Base-by-base conservation (phyloP, 2,113 vertebrate genomes). In the Apus apus region DNA sequence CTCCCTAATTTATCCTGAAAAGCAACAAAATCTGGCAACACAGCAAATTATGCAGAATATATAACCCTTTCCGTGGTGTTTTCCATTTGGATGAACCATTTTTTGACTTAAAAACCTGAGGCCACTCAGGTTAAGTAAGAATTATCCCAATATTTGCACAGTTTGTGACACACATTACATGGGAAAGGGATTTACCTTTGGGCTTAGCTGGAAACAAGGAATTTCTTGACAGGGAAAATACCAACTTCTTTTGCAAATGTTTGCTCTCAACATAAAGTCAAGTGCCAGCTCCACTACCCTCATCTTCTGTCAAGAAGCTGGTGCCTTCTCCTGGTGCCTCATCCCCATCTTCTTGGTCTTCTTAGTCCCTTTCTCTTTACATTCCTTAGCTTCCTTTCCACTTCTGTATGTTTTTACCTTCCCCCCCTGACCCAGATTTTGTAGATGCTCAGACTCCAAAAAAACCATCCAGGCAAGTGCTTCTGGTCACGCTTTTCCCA, bases 131-230 rank as follows among this genome's bases (percentile, higher is more conserved):
- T 60, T 12, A 67, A 92, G 21, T 32, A 21, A 75, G 32, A 65
- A 61, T 72, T 26, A 27, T 14, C 48, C 18, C 15, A 3, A 29
- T 29, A 68, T 20, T 9, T 2, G 8, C 61, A 8, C 45, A 13
- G 8, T 36, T 64, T 62, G 4, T 1, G 1, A 4, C 5, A 7
- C 0, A 0, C 4, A 2, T 10, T 62, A 13, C 3, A 4, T 8
- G 29, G 17, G 27, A 67, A 85, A 51, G 12, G 34, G 22, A 22
- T 8, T 58, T 45, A 50, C 20, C 32, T 80, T 86, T 29, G 53
- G 25, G 9, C 38, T 61, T 34, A 58, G 26, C n/a, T 81, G 43
- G 65, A 36, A 85, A 64, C 1, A 1, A 21, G 13, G 16, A 1
- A 1, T 15, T 82, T 48, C 9, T 48, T 77, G 62, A 60, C 3